A percentile compares a stretch with the other conserved stretches of the same genome.
These are phyloP conservation scores for Oncorhynchus nerka DNA, from an alignment of 2,113 vertebrate genomes.

Conservation along the genomic window DNA sequence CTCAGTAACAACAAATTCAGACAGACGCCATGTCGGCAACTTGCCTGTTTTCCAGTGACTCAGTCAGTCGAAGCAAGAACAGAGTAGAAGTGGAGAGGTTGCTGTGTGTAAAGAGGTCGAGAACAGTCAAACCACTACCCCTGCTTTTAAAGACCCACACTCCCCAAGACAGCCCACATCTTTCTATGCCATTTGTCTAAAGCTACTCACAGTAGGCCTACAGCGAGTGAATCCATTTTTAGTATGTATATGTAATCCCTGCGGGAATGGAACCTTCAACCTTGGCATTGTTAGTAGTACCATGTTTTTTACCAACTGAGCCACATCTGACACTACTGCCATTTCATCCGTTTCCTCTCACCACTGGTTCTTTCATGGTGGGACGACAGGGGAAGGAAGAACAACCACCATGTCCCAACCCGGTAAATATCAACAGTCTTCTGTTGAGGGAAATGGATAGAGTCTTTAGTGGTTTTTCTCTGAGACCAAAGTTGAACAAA, in stretches of 20 bases:
- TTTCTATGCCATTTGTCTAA: too few species aligned
- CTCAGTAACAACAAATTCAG: neutral
- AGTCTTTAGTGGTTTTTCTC: slow-evolving; percentile 7
- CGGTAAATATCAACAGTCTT: neutral
- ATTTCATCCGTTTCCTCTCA: neutral
- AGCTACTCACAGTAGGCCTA: too few species aligned
- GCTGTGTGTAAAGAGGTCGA: slow-evolving; percentile 25
- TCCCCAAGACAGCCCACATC: slow-evolving; percentile 9
- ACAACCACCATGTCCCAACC: neutral
- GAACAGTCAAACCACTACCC: slow-evolving; percentile 25
- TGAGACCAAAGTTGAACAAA: slow-evolving; percentile 52
- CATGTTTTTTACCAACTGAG: neutral
- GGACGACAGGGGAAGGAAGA: neutral
- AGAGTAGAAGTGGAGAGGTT: slow-evolving; percentile 38
- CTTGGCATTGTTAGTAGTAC: too few species aligned
- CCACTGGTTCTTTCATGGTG: neutral
- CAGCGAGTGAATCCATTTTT: too few species aligned
- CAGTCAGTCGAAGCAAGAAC: slow-evolving; percentile 3
- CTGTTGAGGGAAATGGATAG: neutral
- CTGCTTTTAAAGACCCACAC: slow-evolving; percentile 25
- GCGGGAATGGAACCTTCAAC: too few species aligned
- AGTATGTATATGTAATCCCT: too few species aligned
- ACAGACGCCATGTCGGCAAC: slow-evolving; percentile 4
- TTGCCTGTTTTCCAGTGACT: slow-evolving; percentile 35
- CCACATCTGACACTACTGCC: neutral